Evolutionary conservation across 2,888 invertebrate species (phyloP), one percentile per base, ranked within the genome.

Genomic region (Atherix ibis): DNA sequence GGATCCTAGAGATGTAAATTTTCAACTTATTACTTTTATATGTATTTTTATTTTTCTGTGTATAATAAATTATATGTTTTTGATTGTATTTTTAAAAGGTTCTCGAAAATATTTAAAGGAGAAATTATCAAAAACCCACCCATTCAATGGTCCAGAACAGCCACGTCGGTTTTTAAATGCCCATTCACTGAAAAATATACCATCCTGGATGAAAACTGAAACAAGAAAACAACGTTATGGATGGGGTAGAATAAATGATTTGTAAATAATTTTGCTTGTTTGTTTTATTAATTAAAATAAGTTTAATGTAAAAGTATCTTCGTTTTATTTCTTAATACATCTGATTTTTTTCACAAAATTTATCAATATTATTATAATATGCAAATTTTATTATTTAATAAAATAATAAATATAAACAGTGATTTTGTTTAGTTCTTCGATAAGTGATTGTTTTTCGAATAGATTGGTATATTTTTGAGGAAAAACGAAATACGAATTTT

Each of bases 61-160:
- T 10, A 22, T 5, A 22, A 32, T 16, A 13, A 15, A 25, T 6
- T 6, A 9, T n/a, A n/a, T n/a, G n/a, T n/a, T n/a, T n/a, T n/a
- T n/a, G n/a, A n/a, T n/a, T n/a, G n/a, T n/a, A n/a, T 4, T 25
- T 9, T 3, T 28, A 16, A 15, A 13, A 27, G 13, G 10, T 53
- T n/a, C n/a, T n/a, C n/a, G n/a, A n/a, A n/a, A n/a, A n/a, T 82
- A 81, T 53, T 63, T 95, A 36, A 52, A 82, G 39, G 73, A 76
- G 34, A 83, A 91, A 56, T 58, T 98, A 36, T 76, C 78, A 45
- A 68, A 71, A 36, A 72, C 77, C 13, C 76, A 89, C 64, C 92
- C 94, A 0, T 91, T 92, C 52, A 68, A 75, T 41, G 66, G 65
- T 1, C 73, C 80, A 1, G 66, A 71, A 27, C 65, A 72, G 18